A percentile compares a stretch with the other conserved stretches of the same genome.
Conservation (phyloP, 2,888 invertebrate species). For the Nesidiocoris tenuis region DNA sequence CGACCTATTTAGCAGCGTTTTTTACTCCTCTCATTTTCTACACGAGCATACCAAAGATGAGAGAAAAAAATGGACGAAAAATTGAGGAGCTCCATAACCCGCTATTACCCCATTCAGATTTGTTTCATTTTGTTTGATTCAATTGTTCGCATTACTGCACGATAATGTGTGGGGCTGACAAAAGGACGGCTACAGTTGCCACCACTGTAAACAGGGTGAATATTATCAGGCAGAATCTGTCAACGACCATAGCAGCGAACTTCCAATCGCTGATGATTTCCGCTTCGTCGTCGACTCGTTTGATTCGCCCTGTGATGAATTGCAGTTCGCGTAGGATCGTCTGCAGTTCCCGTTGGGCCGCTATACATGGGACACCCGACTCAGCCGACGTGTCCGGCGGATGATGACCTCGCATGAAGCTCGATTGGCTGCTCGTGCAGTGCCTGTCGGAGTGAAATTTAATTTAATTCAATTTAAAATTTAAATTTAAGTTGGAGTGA, state of each 20-base stretch:
- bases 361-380: slow-evolving; percentile 52
- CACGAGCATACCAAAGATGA: too few species aligned
- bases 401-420: slow-evolving; percentile 37
- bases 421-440: slow-evolving; percentile 36
- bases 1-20: too few species aligned
- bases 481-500: too few species aligned
- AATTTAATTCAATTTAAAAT: too few species aligned
- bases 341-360: slow-evolving; percentile 73
- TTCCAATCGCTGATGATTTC: slow-evolving; percentile 96
- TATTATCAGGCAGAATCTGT: slow-evolving; percentile 92
- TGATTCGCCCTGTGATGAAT: slow-evolving; percentile 91
- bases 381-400: slow-evolving; percentile 41
- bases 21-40: too few species aligned
- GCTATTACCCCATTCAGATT: background rate
- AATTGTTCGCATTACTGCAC: slow-evolving; percentile 66
- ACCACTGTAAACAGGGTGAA: slow-evolving; percentile 92
- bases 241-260: slow-evolving; percentile 97
- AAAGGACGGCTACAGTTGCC: slow-evolving; percentile 86
- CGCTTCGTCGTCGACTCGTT: slow-evolving; percentile 89
- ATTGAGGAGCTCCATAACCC: background rate
- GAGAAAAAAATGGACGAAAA: background rate
- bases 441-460: too few species aligned
- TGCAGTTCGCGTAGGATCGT: slow-evolving; percentile 89
- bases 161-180: slow-evolving; percentile 92
- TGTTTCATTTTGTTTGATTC: background rate